Percentiles rank a stretch among this genome's conserved stretches.
These are phyloP conservation scores for Sinocyclocheilus rhinocerous DNA, from an alignment of 2,113 vertebrate species.

Conservation along the genomic window DNA sequence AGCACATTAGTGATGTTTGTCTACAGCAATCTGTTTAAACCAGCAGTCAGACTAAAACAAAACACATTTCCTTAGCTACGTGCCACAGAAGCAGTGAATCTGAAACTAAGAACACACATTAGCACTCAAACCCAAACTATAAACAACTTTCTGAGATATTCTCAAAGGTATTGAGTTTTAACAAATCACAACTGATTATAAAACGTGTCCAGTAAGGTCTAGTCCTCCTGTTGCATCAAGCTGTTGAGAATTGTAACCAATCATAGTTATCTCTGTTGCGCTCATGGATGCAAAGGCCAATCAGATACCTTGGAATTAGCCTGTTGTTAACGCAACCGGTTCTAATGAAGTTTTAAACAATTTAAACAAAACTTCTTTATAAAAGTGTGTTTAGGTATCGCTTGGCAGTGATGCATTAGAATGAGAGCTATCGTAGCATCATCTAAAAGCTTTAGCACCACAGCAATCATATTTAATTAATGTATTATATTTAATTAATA, in stretches of 20 bases:
- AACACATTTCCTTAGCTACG: not conserved
- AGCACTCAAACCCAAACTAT: slow-evolving; percentile 10
- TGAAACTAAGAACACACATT: slow-evolving; percentile 29
- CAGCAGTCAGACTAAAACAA: not conserved
- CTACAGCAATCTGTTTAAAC: slow-evolving; percentile 17
- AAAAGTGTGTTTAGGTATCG: not conserved
- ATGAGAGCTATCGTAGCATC: not conserved
- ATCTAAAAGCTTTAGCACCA: not conserved
- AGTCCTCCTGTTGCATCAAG: not conserved
- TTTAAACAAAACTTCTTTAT: not conserved
- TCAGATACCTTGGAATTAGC: not conserved
- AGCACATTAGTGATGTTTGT: slow-evolving; percentile 40
- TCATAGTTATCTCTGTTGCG: not conserved
- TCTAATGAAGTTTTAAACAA: not conserved
- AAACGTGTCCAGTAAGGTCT: not conserved
- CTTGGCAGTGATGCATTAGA: not conserved
- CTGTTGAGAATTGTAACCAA: not conserved
- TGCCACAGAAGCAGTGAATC: not conserved
- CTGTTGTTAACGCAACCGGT: not conserved
- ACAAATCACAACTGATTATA: not conserved
- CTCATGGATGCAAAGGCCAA: not conserved
- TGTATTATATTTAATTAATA: not conserved
- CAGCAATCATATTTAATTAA: not conserved
- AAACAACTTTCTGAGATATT: slow-evolving; percentile 9
- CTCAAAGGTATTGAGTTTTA: not conserved